These are phyloP conservation scores for Desmodus rotundus DNA, from an alignment of 2,113 vertebrate genomes.

Conservation along the genomic window DNA sequence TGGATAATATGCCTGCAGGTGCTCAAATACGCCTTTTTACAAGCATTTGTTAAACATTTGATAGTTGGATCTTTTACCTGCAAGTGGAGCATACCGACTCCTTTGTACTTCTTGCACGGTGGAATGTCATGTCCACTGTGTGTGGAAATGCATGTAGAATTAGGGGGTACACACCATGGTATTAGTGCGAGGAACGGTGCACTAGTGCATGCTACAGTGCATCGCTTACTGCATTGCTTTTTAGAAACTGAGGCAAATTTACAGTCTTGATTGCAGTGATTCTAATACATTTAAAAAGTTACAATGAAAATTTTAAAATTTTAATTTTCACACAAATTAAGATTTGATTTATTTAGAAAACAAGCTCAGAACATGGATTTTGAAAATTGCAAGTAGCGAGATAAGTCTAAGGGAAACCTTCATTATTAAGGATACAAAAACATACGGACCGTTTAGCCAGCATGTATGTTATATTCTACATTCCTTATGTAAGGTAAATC, in stretches of 20 bases:
- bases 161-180: background rate
- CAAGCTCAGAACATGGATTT: background rate
- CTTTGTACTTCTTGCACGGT: background rate
- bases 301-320: background rate
- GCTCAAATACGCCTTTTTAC: background rate
- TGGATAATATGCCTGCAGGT: background rate
- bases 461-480: background rate
- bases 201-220: no score
- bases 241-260: background rate
- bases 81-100: background rate
- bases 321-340: background rate
- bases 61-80: background rate
- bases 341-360: background rate
- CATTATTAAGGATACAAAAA: background rate
- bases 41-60: background rate
- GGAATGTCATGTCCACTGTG: background rate
- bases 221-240: background rate
- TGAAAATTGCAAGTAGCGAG: background rate
- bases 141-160: background rate
- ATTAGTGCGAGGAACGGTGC: background rate
- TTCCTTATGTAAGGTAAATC: slow-evolving; percentile 33
- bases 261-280: background rate
- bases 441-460: background rate
- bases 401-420: background rate
- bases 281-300: background rate